These are phyloP conservation scores for Melinaea marsaeus DNA, from an alignment of 2,888 invertebrate genomes.

Conservation along the genomic window DNA sequence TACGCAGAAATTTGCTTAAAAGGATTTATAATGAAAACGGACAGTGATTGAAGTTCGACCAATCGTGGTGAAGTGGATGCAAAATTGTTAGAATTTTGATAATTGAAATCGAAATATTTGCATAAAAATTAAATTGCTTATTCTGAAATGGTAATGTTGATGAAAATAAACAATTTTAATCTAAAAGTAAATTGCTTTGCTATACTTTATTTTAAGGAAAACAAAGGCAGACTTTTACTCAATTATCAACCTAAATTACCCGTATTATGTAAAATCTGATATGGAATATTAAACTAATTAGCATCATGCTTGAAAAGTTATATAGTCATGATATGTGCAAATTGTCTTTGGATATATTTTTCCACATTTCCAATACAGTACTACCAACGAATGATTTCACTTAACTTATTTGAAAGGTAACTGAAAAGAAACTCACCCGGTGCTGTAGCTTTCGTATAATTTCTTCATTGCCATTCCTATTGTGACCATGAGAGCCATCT, in stretches of 20 bases:
- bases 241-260: too few relatives aligned
- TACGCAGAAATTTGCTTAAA: neutral
- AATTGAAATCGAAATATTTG: neutral
- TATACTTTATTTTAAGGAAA: neutral
- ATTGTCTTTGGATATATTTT: too few relatives aligned
- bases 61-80: neutral
- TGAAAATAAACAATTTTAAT: neutral
- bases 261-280: too few relatives aligned
- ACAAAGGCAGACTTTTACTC: neutral
- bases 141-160: constrained; percentile 2
- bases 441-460: constrained; percentile 77
- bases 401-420: too few relatives aligned
- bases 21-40: neutral
- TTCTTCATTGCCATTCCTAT: constrained; percentile 79
- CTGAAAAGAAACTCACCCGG: constrained; percentile 51
- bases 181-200: neutral
- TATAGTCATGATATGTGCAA: too few relatives aligned
- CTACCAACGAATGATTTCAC: too few relatives aligned
- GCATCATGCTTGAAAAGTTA: too few relatives aligned
- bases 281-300: too few relatives aligned
- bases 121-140: neutral
- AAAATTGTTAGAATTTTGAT: constrained; percentile 1
- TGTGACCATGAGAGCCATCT: constrained; percentile 82
- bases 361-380: too few relatives aligned
- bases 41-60: constrained; percentile 2